Base-by-base conservation (phyloP, 2,888 invertebrate species). In the Catocala fraxini region DNA sequence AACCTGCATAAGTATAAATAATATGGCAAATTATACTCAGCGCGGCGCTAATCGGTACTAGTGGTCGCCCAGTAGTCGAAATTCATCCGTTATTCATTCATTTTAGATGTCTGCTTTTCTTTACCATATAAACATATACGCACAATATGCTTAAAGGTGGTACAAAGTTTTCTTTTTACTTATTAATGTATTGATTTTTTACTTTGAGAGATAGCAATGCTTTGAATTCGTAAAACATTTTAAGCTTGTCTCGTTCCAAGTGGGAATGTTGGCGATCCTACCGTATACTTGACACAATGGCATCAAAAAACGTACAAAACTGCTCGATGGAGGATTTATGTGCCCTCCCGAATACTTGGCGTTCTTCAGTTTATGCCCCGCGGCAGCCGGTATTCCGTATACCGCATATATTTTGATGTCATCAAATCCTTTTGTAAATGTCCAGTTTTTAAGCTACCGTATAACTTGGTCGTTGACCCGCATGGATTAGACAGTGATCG, bases 221-320 rank as follows among this genome's bases (percentile, higher is more conserved):
- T 68, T 71, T 59, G 53, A 49, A 56, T 56, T 64, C 55, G 9
- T 52, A 75, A 65, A 73, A 57, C 55, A 55, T 51, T 59, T 70
- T 60, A 49, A 15, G 49, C 59, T n/a, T 64, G 75, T 77, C 78
- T 51, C 63, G 33, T 15, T 4, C 34, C n/a, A 51, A 51, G 47
- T 63, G 48, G 43, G 33, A 51, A 57, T 61, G 55, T 39, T 79
- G 82, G 82, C 61, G 70, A 71, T 75, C 81, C 75, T 80, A 79
- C 73, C 75, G 76, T 83, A 76, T 88, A 89, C 89, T 89, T 88
- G 89, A 84, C 89, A 87, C 86, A 82, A 82, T 77, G 89, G 90
- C 73, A 91, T 90, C 80, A 86, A 78, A 90, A 89, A 89, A 88
- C 69, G 86, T 70, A 82, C 83, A 91, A 90, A 89, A 85, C 69